A percentile compares a stretch with the other conserved stretches of the same genome.
Evolutionary conservation across 2,888 invertebrate genomes (phyloP).

Genomic region (Eupithecia subfuscata): DNA sequence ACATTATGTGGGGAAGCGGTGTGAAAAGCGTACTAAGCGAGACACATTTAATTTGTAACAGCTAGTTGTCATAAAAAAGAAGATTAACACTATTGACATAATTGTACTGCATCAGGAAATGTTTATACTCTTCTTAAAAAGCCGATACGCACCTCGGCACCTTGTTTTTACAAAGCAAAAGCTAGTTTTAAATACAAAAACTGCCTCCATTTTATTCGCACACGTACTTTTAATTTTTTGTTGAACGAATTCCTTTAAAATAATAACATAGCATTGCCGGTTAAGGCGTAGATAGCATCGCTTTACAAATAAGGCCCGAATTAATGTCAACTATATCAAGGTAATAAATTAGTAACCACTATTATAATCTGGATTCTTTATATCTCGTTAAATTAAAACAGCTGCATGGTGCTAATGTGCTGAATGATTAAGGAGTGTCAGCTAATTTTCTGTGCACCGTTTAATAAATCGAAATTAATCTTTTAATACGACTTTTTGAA

Average conservation of each 20-base stretch:
- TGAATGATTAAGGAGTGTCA: slow-evolving; percentile 14
- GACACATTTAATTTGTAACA: neutral
- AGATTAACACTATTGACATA: slow-evolving; percentile 11
- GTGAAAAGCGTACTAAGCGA: no score
- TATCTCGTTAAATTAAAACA: slow-evolving; percentile 19
- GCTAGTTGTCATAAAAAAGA: neutral
- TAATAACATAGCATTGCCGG: slow-evolving; percentile 26
- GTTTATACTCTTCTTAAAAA: slow-evolving; percentile 5
- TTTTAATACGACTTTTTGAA: neutral
- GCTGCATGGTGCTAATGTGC: slow-evolving; percentile 21
- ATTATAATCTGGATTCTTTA: slow-evolving; percentile 21
- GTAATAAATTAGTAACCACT: slow-evolving; percentile 15
- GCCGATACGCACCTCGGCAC: slow-evolving; percentile 3
- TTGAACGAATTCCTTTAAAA: slow-evolving; percentile 26
- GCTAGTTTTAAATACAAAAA: slow-evolving; percentile 29
- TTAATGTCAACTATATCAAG: slow-evolving; percentile 26
- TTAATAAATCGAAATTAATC: slow-evolving; percentile 7
- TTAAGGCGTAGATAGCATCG: slow-evolving; percentile 27
- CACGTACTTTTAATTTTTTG: slow-evolving; percentile 26
- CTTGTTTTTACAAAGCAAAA: slow-evolving; percentile 16
- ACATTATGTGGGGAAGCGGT: neutral
- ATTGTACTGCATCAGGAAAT: slow-evolving; percentile 19
- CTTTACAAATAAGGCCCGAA: slow-evolving; percentile 21
- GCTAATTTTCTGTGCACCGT: neutral
- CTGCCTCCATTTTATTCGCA: slow-evolving; percentile 21